Evolutionary conservation across 2,888 invertebrate genomes (phyloP), one percentile per base, ranked within the genome.

Genomic region (Calliopum simillimum): DNA sequence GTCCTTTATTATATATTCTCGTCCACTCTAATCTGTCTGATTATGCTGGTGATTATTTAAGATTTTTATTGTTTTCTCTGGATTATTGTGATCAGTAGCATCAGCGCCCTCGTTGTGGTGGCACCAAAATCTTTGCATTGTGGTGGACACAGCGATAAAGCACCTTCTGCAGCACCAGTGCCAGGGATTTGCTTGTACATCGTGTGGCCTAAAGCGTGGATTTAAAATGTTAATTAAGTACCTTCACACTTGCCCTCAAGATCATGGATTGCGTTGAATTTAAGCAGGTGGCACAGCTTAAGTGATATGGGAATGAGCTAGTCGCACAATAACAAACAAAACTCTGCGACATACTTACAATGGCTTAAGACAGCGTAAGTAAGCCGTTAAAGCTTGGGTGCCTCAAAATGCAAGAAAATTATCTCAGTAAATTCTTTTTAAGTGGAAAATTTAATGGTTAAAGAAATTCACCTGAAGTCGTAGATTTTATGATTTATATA

Each of bases 171-270:
- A 12, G 43, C n/a, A 41, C n/a, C 41, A 19, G 5, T 16, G 43
- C 3, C 55, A 12, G 11, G 14, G 55, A 16, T 49, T 49, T 49
- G 5, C 16, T 33, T 33, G 41, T 58, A 23, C 12, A 14, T 6
- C 13, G 4, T 13, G 21, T n/a, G 16, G 59, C 51, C 25, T 67
- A 43, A 69, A 72, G 72, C 72, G 74, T 72, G 62, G 69, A 72
- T 72, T 72, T 72, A 71, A 72, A 58, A 70, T 72, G 71, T 68
- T 72, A 69, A 74, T 71, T 74, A 72, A 69, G 68, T 66, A 65
- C 69, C 65, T 70, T 66, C 41, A 67, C 70, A 61, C 71, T 69
- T 58, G 69, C 72, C 72, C 41, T 46, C 55, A 25, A 13, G 4
- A 33, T 5, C 6, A 1, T 2, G 12, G 12, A 16, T 47, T 47